Conservation (phyloP, 2,113 vertebrate genomes). For the Lagopus leucura region DNA sequence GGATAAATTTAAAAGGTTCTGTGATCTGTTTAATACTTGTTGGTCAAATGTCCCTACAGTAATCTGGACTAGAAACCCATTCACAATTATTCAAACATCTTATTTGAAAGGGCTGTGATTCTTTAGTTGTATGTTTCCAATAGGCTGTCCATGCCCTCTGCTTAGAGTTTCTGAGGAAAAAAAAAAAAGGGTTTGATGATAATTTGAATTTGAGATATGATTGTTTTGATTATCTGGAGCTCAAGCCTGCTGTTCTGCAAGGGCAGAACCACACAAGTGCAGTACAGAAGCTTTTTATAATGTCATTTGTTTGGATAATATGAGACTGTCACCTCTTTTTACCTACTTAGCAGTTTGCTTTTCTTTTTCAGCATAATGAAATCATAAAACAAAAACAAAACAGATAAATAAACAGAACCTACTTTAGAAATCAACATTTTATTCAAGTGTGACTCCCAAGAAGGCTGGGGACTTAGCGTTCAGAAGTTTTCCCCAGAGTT, state of each 20-base stretch:
- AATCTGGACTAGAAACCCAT: not conserved
- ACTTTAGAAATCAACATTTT: not conserved
- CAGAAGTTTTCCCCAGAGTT: conserved; percentile 19
- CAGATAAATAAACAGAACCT: not conserved
- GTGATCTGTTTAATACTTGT: not conserved
- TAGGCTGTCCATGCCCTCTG: not conserved
- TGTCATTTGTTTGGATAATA: not conserved
- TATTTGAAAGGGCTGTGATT: not conserved
- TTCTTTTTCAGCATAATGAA: not conserved
- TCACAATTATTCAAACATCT: not conserved
- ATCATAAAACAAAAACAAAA: not conserved
- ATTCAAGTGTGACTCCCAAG: not conserved
- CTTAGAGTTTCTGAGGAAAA: not conserved
- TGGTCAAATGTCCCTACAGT: not conserved
- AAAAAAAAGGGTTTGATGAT: not conserved
- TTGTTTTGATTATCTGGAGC: not conserved
- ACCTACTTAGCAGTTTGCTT: not conserved
- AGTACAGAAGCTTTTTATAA: not conserved
- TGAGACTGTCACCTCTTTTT: not conserved
- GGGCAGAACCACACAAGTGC: not conserved
- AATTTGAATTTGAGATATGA: not conserved
- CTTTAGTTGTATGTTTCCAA: not conserved
- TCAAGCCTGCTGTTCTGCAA: not conserved
- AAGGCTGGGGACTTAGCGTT: not conserved
- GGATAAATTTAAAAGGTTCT: not conserved